Evolutionary conservation across 2,797 vertebrate species (phyloP).

Genomic region (Brotogeris chrysoptera): DNA sequence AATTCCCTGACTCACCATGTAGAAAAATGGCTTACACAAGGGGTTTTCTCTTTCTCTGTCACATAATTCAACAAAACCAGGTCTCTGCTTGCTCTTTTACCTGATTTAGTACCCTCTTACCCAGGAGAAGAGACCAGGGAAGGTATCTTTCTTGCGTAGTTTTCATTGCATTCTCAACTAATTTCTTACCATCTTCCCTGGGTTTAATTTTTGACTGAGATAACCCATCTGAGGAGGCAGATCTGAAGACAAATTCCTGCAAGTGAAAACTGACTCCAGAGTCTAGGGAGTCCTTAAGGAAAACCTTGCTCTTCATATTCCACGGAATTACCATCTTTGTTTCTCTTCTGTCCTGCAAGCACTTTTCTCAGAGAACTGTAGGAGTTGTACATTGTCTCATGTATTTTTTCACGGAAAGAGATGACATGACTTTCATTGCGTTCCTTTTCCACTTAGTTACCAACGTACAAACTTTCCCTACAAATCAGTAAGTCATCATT

Average conservation of each 20-base stretch:
- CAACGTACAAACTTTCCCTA: not conserved
- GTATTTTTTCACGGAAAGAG: not conserved
- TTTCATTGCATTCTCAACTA: not conserved
- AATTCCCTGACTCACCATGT: not conserved
- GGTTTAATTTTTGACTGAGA: not conserved
- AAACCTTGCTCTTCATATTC: not conserved
- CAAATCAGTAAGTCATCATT: not conserved
- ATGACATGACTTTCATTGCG: not conserved
- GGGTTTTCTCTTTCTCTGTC: not conserved
- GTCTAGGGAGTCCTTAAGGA: not conserved
- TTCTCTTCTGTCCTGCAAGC: not conserved
- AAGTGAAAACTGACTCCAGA: not conserved
- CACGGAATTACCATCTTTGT: not conserved
- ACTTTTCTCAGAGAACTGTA: not conserved
- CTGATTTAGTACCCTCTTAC: not conserved
- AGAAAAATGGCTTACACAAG: constrained; percentile 6
- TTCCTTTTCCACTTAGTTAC: not conserved
- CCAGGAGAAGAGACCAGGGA: not conserved
- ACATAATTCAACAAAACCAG: not conserved
- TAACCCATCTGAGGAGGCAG: not conserved
- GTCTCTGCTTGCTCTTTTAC: constrained; percentile 4
- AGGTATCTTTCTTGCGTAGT: not conserved
- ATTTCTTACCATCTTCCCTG: not conserved
- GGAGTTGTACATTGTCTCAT: rapidly evolving
- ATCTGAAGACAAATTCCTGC: not conserved